Conservation (phyloP, 2,113 vertebrate species). For the Corythoichthys intestinalis region DNA sequence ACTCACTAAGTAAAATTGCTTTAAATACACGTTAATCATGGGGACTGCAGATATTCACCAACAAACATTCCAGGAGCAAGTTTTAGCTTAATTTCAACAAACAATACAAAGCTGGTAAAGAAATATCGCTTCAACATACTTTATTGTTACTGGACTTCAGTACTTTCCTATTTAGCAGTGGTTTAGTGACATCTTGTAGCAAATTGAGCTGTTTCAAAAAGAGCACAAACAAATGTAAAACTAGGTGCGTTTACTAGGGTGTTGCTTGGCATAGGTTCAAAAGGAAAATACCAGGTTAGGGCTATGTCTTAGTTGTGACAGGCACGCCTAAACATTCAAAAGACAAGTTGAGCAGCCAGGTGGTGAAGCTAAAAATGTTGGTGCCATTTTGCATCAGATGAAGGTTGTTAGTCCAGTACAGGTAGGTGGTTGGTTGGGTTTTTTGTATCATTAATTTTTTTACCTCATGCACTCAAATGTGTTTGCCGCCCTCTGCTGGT, state of each 20-base stretch:
- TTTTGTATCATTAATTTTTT: slow-evolving; percentile 41
- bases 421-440: slow-evolving; percentile 43
- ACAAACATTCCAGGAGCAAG: too few species aligned
- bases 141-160: too few species aligned
- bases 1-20: too few species aligned
- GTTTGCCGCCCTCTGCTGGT: slow-evolving; percentile 84
- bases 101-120: too few species aligned
- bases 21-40: too few species aligned
- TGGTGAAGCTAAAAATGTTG: neutral
- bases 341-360: neutral
- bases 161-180: too few species aligned
- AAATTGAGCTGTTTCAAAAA: neutral
- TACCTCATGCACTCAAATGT: slow-evolving; percentile 84
- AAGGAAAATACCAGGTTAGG: neutral
- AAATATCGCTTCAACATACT: too few species aligned
- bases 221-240: neutral
- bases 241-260: neutral
- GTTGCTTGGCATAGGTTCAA: neutral
- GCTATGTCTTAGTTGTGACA: neutral
- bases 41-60: too few species aligned
- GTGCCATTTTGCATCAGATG: slow-evolving; percentile 6
- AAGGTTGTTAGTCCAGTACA: slow-evolving; percentile 49
- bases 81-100: too few species aligned
- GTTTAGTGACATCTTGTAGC: neutral
- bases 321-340: neutral